A percentile compares a stretch with the other conserved stretches of the same genome.
These are phyloP conservation scores for Oreochromis grahami DNA, from an alignment of 2,797 vertebrate genomes.

Conservation along the genomic window DNA sequence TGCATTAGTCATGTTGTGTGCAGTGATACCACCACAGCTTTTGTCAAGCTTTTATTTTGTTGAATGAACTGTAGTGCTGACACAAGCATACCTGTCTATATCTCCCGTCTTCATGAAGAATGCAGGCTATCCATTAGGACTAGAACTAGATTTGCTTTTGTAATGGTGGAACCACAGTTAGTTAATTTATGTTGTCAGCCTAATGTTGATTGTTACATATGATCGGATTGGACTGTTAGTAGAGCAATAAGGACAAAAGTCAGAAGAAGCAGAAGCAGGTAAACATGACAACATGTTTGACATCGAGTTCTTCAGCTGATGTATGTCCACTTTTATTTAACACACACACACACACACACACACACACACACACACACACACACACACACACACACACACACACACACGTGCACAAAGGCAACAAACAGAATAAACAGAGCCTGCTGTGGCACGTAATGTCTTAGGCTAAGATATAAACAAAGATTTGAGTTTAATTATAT, in stretches of 20 bases:
- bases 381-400: not conserved
- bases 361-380: not conserved
- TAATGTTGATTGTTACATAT: not conserved
- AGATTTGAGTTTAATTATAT: not conserved
- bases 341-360: no score
- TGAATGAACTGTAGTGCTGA: not conserved
- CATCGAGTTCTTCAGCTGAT: not conserved
- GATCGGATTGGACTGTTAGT: not conserved
- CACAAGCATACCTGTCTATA: not conserved
- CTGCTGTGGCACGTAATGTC: not conserved
- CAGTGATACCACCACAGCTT: not conserved
- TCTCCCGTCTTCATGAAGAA: not conserved
- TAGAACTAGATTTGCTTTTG: not conserved
- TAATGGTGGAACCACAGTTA: not conserved
- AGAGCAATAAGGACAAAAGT: not conserved
- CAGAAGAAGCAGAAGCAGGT: not conserved
- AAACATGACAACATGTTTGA: not conserved
- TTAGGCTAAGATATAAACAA: not conserved
- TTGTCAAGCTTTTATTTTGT: not conserved
- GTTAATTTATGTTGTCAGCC: not conserved
- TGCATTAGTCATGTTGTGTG: not conserved
- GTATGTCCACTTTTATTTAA: not conserved
- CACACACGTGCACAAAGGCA: not conserved
- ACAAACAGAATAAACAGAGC: not conserved
- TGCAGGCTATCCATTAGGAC: not conserved